phyloP scores from a whole-genome alignment of 2,888 invertebrate genomes.

The Pollenia angustigena region DNA sequence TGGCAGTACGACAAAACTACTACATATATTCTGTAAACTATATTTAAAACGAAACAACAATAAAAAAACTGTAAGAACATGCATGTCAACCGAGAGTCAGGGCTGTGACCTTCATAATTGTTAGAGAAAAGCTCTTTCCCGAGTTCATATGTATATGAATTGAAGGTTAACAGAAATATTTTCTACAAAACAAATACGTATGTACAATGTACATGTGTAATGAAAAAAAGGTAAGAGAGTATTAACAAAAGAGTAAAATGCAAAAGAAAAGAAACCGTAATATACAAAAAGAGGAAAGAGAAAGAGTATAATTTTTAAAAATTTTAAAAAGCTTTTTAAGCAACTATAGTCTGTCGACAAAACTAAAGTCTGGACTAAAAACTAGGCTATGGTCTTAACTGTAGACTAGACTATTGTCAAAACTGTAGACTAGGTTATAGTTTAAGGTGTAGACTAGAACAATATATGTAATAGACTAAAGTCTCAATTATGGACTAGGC shows the following conservation, averaged over 20 bases:
- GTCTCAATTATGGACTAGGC: too few species aligned
- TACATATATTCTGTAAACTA: background rate
- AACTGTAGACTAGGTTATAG: too few species aligned
- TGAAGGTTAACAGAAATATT: slow-evolving; percentile 59
- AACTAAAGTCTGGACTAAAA: too few species aligned
- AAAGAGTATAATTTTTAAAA: background rate
- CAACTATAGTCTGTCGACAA: background rate
- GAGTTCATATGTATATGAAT: slow-evolving; percentile 11
- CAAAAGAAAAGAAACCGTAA: background rate
- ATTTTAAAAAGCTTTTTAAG: background rate
- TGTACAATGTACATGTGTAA: background rate
- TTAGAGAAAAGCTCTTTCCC: slow-evolving; percentile 52
- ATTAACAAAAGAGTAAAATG: background rate
- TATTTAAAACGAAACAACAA: background rate
- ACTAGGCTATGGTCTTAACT: too few species aligned
- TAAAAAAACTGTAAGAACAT: background rate
- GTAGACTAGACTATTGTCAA: too few species aligned
- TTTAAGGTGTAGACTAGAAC: too few species aligned
- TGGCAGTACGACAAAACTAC: slow-evolving; percentile 45
- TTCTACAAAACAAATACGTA: background rate
- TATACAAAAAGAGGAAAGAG: background rate
- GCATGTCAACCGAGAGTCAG: background rate
- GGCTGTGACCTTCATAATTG: slow-evolving; percentile 55
- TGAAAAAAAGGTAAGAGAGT: background rate
- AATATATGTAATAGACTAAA: too few species aligned